Evolutionary conservation across 2,888 invertebrate genomes (phyloP).

Genomic region (Melanostoma scalare): DNA sequence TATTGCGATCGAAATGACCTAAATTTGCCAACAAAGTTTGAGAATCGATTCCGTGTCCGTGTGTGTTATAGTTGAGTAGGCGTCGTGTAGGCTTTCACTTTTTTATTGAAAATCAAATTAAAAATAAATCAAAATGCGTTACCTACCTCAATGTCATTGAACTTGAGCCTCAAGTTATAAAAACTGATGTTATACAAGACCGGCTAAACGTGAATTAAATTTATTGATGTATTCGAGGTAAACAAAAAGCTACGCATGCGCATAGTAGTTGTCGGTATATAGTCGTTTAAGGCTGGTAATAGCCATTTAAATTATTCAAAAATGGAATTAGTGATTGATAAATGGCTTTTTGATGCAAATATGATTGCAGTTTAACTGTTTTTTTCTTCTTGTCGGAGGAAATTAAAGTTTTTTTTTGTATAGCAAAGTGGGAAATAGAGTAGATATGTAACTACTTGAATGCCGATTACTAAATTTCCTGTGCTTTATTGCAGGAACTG

Average conservation of each 20-base stretch:
- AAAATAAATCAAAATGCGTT: neutral
- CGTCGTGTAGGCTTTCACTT: conserved; percentile 47
- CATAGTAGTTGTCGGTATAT: neutral
- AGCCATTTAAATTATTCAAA: conserved; percentile 8
- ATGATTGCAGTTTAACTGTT: neutral
- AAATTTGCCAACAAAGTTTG: conserved; percentile 22
- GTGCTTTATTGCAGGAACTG: too few species aligned
- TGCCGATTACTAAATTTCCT: too few species aligned
- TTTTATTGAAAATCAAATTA: conserved; percentile 1
- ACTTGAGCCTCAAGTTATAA: conserved; percentile 41
- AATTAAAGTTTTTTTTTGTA: neutral
- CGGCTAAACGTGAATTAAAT: neutral
- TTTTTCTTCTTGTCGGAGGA: neutral
- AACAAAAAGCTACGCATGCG: conserved; percentile 46
- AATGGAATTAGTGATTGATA: neutral
- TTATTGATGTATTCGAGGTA: neutral
- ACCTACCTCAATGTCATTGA: conserved; percentile 49
- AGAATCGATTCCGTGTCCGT: conserved; percentile 33
- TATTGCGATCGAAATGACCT: conserved; percentile 58
- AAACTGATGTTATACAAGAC: neutral
- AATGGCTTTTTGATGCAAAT: conserved; percentile 1
- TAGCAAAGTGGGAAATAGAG: too few species aligned
- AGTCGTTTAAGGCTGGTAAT: neutral
- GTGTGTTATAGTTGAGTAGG: too few species aligned
- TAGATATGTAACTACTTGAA: too few species aligned